Conservation (phyloP, 1,140 invertebrate species). For the Drosophila nikananu region DNA sequence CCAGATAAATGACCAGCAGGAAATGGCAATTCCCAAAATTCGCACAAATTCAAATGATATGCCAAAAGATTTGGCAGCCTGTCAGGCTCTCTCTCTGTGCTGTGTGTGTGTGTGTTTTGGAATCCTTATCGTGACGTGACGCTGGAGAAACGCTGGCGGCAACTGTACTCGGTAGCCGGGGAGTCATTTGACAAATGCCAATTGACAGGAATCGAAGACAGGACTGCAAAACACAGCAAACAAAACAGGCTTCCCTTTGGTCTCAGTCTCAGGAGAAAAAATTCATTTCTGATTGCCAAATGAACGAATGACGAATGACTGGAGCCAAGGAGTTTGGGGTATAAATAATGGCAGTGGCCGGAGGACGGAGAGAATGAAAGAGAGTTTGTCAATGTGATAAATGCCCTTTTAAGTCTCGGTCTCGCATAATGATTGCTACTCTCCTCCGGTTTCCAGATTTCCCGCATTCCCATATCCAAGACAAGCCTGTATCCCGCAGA, state of each 20-base stretch:
- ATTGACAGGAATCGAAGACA: constrained; percentile 64
- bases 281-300: constrained; percentile 58
- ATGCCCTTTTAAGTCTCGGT: constrained; percentile 81
- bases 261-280: constrained; percentile 13
- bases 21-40: constrained; percentile 42
- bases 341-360: constrained; percentile 11
- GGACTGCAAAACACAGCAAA: constrained; percentile 35
- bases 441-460: neutral
- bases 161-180: constrained; percentile 44
- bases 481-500: neutral
- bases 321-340: constrained; percentile 8
- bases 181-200: constrained; percentile 71
- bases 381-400: constrained; percentile 74
- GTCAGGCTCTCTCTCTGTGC: constrained; percentile 17
- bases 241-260: neutral
- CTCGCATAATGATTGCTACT: constrained; percentile 54
- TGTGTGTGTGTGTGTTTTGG: neutral
- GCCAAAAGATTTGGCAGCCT: constrained; percentile 59
- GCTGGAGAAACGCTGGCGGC: constrained; percentile 11
- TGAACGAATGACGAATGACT: constrained; percentile 56
- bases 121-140: constrained; percentile 44
- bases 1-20: constrained; percentile 65
- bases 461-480: neutral
- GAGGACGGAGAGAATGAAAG: neutral
- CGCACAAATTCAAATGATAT: constrained; percentile 73